Percentiles rank a stretch among this genome's conserved stretches.
Conservation (phyloP, 1,140 invertebrate genomes). For the Drosophila tani region DNA sequence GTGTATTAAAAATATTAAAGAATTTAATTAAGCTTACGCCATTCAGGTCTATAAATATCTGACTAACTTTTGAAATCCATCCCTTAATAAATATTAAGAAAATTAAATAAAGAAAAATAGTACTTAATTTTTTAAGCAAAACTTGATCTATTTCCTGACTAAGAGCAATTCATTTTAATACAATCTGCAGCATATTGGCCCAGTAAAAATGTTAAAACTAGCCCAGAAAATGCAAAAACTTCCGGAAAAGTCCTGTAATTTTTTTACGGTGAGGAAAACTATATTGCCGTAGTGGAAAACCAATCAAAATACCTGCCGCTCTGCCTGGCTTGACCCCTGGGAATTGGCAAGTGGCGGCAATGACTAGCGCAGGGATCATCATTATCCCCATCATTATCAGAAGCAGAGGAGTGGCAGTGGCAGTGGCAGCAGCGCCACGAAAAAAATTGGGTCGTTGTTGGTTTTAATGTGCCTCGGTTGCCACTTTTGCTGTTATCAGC, state of each 20-base stretch:
- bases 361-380: conserved; percentile 43
- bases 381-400: conserved; percentile 41
- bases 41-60: too few species aligned
- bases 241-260: too few species aligned
- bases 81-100: too few species aligned
- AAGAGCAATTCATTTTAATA: too few species aligned
- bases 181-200: too few species aligned
- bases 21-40: too few species aligned
- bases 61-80: too few species aligned
- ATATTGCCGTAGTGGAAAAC: conserved; percentile 38
- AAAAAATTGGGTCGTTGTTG: conserved; percentile 75
- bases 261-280: conserved; percentile 26
- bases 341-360: conserved; percentile 42
- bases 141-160: too few species aligned
- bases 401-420: not conserved
- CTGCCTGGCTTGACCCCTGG: conserved; percentile 28
- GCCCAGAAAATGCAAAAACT: not conserved
- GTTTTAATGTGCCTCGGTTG: conserved; percentile 69
- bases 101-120: too few species aligned
- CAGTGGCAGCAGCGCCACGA: conserved; percentile 24
- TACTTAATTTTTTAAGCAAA: too few species aligned
- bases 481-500: conserved; percentile 76
- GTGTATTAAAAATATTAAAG: too few species aligned
- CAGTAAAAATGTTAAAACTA: not conserved
- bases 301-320: conserved; percentile 49